A percentile compares a stretch with the other conserved stretches of the same genome.
These are phyloP conservation scores for Rhamphomyia laevipes DNA, from an alignment of 2,888 invertebrate species.

Conservation along the genomic window DNA sequence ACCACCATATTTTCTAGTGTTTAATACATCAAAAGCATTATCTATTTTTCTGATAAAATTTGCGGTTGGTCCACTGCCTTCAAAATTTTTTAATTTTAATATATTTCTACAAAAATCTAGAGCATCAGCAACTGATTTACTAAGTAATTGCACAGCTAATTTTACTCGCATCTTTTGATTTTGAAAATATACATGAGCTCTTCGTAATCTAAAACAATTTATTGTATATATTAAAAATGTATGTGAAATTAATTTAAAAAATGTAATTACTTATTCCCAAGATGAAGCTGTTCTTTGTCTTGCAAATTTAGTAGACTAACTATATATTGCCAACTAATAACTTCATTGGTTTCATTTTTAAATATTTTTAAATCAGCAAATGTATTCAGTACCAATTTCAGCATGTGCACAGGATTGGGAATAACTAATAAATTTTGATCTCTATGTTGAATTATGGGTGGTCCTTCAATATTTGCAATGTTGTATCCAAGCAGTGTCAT, in stretches of 20 bases:
- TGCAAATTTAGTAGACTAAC: not conserved
- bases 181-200: constrained; percentile 3
- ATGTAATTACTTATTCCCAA: constrained; percentile 1
- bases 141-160: constrained; percentile 13
- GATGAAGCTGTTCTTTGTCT: constrained; percentile 5
- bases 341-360: not conserved
- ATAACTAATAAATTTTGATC: too few relatives aligned
- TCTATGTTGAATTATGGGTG: too few relatives aligned
- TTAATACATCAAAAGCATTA: constrained; percentile 18
- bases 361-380: not conserved
- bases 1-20: constrained; percentile 13
- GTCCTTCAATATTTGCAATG: too few relatives aligned
- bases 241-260: too few relatives aligned
- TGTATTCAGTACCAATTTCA: too few relatives aligned
- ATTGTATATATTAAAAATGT: too few relatives aligned
- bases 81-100: constrained; percentile 15
- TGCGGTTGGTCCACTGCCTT: constrained; percentile 14
- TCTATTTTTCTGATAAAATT: constrained; percentile 17
- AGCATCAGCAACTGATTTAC: constrained; percentile 19
- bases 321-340: not conserved
- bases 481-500: not conserved
- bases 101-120: constrained; percentile 15
- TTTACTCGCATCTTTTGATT: constrained; percentile 9
- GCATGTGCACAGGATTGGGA: not conserved
- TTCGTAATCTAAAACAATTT: not conserved